phyloP scores from a whole-genome alignment of 2,113 vertebrate genomes.

The Dryoscopus gambensis region DNA sequence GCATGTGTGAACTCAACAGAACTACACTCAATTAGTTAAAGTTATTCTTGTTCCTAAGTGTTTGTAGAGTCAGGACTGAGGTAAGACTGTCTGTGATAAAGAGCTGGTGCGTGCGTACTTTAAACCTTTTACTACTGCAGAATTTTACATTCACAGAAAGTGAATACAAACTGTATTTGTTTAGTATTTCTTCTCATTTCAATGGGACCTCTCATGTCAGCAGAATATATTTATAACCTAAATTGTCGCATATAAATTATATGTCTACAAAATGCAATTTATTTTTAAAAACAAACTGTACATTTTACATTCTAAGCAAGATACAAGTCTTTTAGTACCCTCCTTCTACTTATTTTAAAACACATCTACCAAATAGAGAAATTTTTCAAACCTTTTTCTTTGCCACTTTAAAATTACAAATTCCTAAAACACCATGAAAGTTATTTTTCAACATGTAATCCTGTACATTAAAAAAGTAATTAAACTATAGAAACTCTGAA shows the following conservation, averaged over 20 bases:
- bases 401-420: neutral
- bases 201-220: neutral
- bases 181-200: neutral
- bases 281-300: neutral
- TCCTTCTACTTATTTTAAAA: neutral
- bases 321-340: neutral
- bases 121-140: neutral
- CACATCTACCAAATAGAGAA: neutral
- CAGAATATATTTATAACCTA: neutral
- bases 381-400: neutral
- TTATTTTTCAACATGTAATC: neutral
- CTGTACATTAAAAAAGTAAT: neutral
- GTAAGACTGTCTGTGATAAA: conserved; percentile 4
- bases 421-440: neutral
- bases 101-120: neutral
- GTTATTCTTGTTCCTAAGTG: neutral
- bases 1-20: neutral
- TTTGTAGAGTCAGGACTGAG: neutral
- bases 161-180: neutral
- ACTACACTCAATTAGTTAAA: neutral
- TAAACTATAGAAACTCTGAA: neutral
- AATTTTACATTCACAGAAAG: neutral
- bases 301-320: neutral
- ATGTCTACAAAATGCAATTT: neutral
- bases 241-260: neutral